Evolutionary conservation across 2,113 vertebrate genomes (phyloP).

Genomic region (Synodontis membranacea): DNA sequence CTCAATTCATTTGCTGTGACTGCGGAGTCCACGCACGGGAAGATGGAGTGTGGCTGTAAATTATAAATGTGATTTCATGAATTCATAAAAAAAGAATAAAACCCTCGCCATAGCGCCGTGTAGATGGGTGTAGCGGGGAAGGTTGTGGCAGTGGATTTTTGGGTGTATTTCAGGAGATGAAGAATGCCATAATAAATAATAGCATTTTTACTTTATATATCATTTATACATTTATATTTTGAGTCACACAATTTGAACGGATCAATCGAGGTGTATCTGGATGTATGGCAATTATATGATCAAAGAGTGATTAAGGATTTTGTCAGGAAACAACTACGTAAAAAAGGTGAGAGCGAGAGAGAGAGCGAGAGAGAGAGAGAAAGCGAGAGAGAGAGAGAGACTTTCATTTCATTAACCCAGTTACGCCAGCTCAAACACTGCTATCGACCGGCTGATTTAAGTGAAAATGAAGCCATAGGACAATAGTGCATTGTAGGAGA

Average conservation of each 20-base stretch:
- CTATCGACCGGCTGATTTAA: constrained; percentile 49
- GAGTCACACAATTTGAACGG: background rate
- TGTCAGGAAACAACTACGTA: background rate
- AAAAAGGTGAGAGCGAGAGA: background rate
- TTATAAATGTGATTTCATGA: constrained; percentile 51
- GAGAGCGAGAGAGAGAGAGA: background rate
- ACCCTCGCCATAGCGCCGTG: background rate
- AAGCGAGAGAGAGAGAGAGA: background rate
- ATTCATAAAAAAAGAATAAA: constrained; percentile 25
- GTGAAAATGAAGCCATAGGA: constrained; percentile 35
- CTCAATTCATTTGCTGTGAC: constrained; percentile 34
- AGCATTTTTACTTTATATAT: background rate
- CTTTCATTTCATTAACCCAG: constrained; percentile 41
- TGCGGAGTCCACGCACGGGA: constrained; percentile 21
- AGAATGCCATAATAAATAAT: constrained; percentile 5
- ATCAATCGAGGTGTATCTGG: background rate
- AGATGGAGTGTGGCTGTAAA: constrained; percentile 20
- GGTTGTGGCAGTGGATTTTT: background rate
- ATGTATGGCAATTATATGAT: background rate
- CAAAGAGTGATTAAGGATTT: constrained; percentile 10
- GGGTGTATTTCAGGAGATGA: background rate
- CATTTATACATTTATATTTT: no score
- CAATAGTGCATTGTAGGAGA: constrained; percentile 15
- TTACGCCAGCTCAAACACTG: constrained; percentile 40
- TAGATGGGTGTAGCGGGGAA: background rate